Evolutionary conservation across 2,888 invertebrate species (phyloP), one percentile per base, ranked within the genome.

Genomic region (Trachelus troglodyta): DNA sequence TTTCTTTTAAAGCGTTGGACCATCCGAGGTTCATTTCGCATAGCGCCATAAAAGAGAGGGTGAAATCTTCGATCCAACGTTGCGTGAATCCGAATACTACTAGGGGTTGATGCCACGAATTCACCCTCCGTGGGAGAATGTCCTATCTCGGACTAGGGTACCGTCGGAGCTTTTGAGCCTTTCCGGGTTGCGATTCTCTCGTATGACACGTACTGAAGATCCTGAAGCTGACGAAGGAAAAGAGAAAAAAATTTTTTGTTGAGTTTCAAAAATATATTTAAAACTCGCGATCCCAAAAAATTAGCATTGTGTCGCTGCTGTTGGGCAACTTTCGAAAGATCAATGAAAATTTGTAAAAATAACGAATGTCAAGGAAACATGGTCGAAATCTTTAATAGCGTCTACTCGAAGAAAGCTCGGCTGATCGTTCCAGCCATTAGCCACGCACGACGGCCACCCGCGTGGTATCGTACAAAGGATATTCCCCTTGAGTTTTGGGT

Each of bases 401-500:
- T 71, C 71, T 33, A 31, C 11, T 71, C 15, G 31, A 71, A 71
- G 71, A 33, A 33, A 71, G 9, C 71, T 31, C 71, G 76, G 31
- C 31, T 34, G 34, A 74, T 76, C 76, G 56, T 33, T 33, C 12
- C 75, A 79, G 11, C 73, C 75, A 69, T 75, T 74, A 71, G 73
- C 73, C 37, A 35, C 56, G 76, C 40, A 75, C 37, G 73, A n/a
- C 69, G 33, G n/a, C 69, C 78, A n/a, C 69, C 74, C 34, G 34
- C 75, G 75, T 35, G 30, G 77, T 37, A 34, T 69, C 12, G 56
- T 30, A 33, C 40, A 69, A 30, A 37, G 69, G 77, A 74, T 78
- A 37, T 75, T 78, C 75, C 40, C 78, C 77, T 69, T 78, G 74
- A 74, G 74, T 34, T 74, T n/a, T 34, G 74, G 37, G 74, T 34